phyloP scores from a whole-genome alignment of 2,113 vertebrate species.

The Trematocara variabile region DNA sequence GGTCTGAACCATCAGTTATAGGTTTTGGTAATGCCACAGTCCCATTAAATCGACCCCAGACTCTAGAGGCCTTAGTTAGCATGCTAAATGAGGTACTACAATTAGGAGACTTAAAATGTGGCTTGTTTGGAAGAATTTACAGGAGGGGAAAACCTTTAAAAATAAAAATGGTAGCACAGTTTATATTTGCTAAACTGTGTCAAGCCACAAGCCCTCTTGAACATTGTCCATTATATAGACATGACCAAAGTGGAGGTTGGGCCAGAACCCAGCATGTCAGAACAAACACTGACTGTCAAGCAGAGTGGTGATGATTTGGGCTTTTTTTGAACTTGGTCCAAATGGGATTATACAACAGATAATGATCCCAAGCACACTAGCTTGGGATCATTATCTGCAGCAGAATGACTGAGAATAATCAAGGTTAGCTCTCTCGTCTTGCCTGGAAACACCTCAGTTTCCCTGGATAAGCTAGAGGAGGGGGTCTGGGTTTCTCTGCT shows the following conservation, averaged over 20 bases:
- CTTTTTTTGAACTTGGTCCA: neutral
- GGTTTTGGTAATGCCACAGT: neutral
- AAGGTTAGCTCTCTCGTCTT: neutral
- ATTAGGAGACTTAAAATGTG: neutral
- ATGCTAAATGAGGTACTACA: neutral
- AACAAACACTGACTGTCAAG: neutral
- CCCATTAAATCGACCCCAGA: neutral
- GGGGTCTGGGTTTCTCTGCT: neutral
- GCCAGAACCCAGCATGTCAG: neutral
- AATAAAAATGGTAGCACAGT: neutral
- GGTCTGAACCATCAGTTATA: constrained; percentile 57
- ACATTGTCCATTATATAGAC: neutral
- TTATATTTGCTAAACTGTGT: neutral
- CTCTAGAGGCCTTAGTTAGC: neutral
- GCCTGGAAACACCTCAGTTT: neutral
- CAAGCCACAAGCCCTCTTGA: neutral
- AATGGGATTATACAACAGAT: neutral
- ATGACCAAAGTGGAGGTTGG: neutral
- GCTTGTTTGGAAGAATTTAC: neutral
- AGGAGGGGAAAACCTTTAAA: neutral
- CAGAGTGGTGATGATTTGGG: neutral
- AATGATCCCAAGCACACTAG: neutral
- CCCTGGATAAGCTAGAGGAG: neutral
- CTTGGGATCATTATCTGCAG: neutral
- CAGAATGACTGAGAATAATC: neutral